Conservation (phyloP, 2,888 invertebrate species). For the Tachina grossa region DNA sequence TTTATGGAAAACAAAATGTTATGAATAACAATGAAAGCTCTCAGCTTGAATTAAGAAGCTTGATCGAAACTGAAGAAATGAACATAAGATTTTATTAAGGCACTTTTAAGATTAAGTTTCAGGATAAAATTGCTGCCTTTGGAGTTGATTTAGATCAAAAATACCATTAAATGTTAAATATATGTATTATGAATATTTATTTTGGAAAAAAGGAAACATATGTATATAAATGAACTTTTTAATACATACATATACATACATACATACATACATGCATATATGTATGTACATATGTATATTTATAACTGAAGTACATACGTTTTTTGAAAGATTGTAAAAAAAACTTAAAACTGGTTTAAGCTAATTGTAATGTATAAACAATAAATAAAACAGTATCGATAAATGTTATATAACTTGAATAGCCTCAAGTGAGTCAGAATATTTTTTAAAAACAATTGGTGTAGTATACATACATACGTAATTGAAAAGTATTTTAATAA, state of each 20-base stretch:
- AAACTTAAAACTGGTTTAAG: conserved; percentile 1
- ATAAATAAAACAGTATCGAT: conserved; percentile 56
- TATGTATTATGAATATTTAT: conserved; percentile 56
- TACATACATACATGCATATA: neutral
- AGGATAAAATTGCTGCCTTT: neutral
- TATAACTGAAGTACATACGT: conserved; percentile 27
- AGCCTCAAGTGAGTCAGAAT: conserved; percentile 18
- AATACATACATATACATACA: conserved; percentile 22
- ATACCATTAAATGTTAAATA: conserved; percentile 30
- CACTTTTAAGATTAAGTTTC: too few relatives aligned
- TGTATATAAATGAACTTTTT: conserved; percentile 17
- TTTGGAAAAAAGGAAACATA: conserved; percentile 43
- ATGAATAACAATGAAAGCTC: neutral
- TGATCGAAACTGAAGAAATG: too few relatives aligned
- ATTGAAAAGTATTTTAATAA: neutral
- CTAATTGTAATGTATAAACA: neutral
- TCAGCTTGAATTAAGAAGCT: too few relatives aligned
- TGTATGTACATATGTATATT: neutral
- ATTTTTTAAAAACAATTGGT: conserved; percentile 45
- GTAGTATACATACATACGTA: conserved; percentile 11
- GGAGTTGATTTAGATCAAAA: neutral
- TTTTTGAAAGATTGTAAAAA: conserved; percentile 27
- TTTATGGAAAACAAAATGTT: too few relatives aligned
- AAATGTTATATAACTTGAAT: conserved; percentile 39
- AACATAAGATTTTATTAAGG: too few relatives aligned